Base-by-base conservation (phyloP, 2,888 invertebrate genomes). In the Drosophila buzzatii region DNA sequence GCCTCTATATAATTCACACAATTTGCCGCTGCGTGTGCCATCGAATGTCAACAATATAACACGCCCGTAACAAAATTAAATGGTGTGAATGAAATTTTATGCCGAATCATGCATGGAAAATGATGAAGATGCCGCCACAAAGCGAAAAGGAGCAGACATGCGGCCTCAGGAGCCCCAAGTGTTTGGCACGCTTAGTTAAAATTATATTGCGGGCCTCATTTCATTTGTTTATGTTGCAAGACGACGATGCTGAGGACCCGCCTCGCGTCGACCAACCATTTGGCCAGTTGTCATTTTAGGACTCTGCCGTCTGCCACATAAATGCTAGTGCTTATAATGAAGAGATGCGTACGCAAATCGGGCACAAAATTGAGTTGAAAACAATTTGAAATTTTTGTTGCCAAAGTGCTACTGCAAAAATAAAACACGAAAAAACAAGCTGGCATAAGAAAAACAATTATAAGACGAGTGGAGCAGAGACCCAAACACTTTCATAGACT, bases 21-120 rank as follows among this genome's bases (percentile, higher is more conserved):
- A 84, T 89, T 85, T 85, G 82, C 73, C 81, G 79, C 76, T 73
- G 82, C 85, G 85, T 81, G 85, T 78, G 87, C 87, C 81, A 60
- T 66, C 53, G 52, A 76, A 87, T 85, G 89, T 85, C 85, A 85
- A 85, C 90, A 79, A 79, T 73, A 81, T 71, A 78, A 69, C 82
- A 74, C 66, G 18, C 59, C 41, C 63, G 63, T 61, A 80, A 42
- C 66, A 59, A 90, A 89, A 89, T 90, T 76, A 90, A 87, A 90
- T 87, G 86, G 86, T 87, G 86, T 89, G 90, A 87, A 87, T 73
- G 79, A 86, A 87, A 87, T 87, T 90, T 90, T 87, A 87, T 87
- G 86, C 90, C 89, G 90, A 87, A 86, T 87, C 90, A 87, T 87
- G 86, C 90, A 75, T 90, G 87, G 76, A 74, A 89, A 79, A 86